Conservation (phyloP, 2,888 invertebrate genomes). For the Euproctis similis region DNA sequence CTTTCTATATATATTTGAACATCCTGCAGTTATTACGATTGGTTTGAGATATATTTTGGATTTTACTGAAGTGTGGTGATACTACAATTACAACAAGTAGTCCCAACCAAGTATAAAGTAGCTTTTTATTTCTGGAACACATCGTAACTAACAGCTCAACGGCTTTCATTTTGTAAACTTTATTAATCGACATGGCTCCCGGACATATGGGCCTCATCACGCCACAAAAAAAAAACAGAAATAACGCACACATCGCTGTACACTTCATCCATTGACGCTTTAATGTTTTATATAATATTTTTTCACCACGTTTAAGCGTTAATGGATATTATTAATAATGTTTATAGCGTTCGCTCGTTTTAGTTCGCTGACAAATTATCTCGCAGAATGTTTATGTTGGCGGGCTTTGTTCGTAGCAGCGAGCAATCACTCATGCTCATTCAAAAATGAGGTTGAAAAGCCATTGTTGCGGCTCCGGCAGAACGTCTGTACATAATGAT, state of each 20-base stretch:
- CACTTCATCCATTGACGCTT: constrained; percentile 24
- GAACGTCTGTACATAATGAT: constrained; percentile 43
- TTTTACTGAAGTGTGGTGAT: constrained; percentile 12
- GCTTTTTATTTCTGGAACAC: constrained; percentile 70
- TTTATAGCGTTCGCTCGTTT: constrained; percentile 13
- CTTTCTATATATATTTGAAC: too few relatives aligned
- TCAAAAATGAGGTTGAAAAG: constrained; percentile 56
- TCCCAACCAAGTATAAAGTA: constrained; percentile 64
- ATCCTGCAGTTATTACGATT: too few relatives aligned
- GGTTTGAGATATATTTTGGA: too few relatives aligned
- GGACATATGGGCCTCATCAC: constrained; percentile 45
- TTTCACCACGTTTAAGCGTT: constrained; percentile 4
- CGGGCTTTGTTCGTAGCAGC: constrained; percentile 55
- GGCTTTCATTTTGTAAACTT: constrained; percentile 74
- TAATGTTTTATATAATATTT: not conserved
- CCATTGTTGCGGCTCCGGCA: constrained; percentile 49
- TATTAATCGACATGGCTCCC: constrained; percentile 72
- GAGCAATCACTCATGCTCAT: constrained; percentile 67
- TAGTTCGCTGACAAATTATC: constrained; percentile 34
- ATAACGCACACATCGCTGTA: constrained; percentile 13
- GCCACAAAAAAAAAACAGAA: constrained; percentile 13
- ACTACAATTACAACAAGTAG: constrained; percentile 43
- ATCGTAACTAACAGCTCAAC: constrained; percentile 60
- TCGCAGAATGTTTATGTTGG: constrained; percentile 57
- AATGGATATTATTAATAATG: constrained; percentile 19